These are phyloP conservation scores for Lycopodina hypogea DNA, from an alignment of 37 sponge, comb jelly and placozoan genomes.

Conservation along the genomic window DNA sequence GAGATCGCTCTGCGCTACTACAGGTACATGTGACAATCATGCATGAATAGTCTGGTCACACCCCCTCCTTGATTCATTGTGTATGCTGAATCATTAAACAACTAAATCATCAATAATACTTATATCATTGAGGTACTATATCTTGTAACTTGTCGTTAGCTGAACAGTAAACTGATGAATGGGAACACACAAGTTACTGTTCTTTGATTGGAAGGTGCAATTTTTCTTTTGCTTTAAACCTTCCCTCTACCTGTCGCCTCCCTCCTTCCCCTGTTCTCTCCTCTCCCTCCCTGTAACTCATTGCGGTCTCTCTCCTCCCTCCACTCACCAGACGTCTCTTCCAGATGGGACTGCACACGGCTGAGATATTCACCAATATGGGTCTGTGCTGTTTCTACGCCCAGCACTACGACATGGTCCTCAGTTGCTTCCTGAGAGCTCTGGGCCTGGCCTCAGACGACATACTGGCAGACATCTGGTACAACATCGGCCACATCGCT, in stretches of 20 bases:
- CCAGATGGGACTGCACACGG: conserved; percentile 95
- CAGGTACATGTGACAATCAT: conserved; percentile 59
- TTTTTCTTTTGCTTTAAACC: too few relatives aligned
- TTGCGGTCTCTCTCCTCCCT: neutral
- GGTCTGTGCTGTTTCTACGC: conserved; percentile 98
- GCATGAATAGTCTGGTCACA: neutral
- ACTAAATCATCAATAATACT: too few relatives aligned
- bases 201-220: too few relatives aligned
- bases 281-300: neutral
- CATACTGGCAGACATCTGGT: conserved; percentile 89
- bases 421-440: conserved; percentile 87
- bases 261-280: neutral
- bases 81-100: neutral
- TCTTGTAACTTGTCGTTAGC: too few relatives aligned
- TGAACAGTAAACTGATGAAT: too few relatives aligned
- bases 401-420: conserved; percentile 95
- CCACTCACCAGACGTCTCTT: conserved; percentile 70
- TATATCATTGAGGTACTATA: too few relatives aligned
- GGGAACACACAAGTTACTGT: too few relatives aligned
- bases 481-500: conserved; percentile 95
- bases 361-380: conserved; percentile 94
- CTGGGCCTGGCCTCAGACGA: conserved; percentile 85
- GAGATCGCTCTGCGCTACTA: conserved; percentile 93
- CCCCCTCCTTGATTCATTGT: neutral
- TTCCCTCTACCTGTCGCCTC: neutral